A percentile compares a stretch with the other conserved stretches of the same genome.
These are phyloP conservation scores for Meteorus sp. DNA, from an alignment of 1,140 invertebrate species.

Conservation along the genomic window DNA sequence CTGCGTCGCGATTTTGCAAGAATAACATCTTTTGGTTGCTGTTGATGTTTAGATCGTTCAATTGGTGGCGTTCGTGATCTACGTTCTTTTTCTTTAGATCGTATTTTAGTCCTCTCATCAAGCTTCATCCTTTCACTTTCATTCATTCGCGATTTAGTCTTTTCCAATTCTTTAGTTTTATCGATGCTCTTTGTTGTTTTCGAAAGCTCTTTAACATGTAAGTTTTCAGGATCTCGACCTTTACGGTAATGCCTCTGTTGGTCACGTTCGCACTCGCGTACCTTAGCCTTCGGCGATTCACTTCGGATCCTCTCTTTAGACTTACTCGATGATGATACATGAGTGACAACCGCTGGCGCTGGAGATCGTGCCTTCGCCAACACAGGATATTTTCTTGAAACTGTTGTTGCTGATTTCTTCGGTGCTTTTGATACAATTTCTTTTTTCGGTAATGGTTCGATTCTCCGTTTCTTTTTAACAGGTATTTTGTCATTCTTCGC, in stretches of 20 bases:
- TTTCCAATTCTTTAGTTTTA: slow-evolving; percentile 49
- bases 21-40: slow-evolving; percentile 39
- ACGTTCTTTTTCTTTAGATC: slow-evolving; percentile 51
- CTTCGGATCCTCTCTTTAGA: slow-evolving; percentile 51
- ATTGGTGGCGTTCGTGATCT: slow-evolving; percentile 50
- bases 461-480: slow-evolving; percentile 51
- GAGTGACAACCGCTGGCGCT: slow-evolving; percentile 27
- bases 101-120: slow-evolving; percentile 44
- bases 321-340: slow-evolving; percentile 34
- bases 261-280: slow-evolving; percentile 41
- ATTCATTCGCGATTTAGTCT: slow-evolving; percentile 35
- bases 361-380: slow-evolving; percentile 45
- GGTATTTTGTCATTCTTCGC: slow-evolving; percentile 49
- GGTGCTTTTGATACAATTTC: slow-evolving; percentile 36
- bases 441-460: slow-evolving; percentile 47
- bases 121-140: slow-evolving; percentile 48
- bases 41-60: slow-evolving; percentile 44
- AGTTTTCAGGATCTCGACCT: slow-evolving; percentile 12
- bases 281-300: slow-evolving; percentile 50
- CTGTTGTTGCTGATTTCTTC: slow-evolving; percentile 44
- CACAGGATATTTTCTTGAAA: slow-evolving; percentile 41
- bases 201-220: neutral
- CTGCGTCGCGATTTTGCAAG: slow-evolving; percentile 43
- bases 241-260: slow-evolving; percentile 9
- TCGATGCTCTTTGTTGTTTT: slow-evolving; percentile 38